Conservation (phyloP, 2,888 invertebrate species). For the Selenia dentaria region DNA sequence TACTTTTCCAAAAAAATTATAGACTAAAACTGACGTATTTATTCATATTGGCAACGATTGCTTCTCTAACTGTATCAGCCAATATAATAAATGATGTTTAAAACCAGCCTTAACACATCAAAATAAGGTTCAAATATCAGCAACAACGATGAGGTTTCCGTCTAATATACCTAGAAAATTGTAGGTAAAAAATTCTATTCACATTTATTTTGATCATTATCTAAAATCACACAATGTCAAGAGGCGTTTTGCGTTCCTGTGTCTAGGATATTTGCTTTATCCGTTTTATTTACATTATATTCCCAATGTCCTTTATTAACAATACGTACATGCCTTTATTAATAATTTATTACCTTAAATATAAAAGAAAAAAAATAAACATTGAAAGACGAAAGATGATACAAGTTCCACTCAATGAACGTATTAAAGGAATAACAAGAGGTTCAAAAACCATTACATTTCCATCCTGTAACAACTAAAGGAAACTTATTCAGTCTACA, state of each 20-base stretch:
- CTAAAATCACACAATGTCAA: slow-evolving; percentile 57
- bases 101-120: slow-evolving; percentile 31
- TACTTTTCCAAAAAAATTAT: no score
- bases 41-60: no score
- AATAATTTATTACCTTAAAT: slow-evolving; percentile 67
- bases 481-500: slow-evolving; percentile 79
- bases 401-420: slow-evolving; percentile 54
- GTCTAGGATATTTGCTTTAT: slow-evolving; percentile 61
- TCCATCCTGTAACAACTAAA: slow-evolving; percentile 55
- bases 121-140: slow-evolving; percentile 29
- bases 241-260: slow-evolving; percentile 65
- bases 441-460: slow-evolving; percentile 35
- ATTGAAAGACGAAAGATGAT: slow-evolving; percentile 51
- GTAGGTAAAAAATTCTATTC: slow-evolving; percentile 76
- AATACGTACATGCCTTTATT: slow-evolving; percentile 64
- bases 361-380: slow-evolving; percentile 51
- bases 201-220: slow-evolving; percentile 64
- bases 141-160: slow-evolving; percentile 62
- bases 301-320: slow-evolving; percentile 58
- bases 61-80: no score
- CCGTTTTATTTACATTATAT: slow-evolving; percentile 49
- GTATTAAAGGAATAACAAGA: slow-evolving; percentile 60
- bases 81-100: slow-evolving; percentile 11
- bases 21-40: no score
- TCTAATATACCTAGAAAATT: slow-evolving; percentile 68